A percentile compares a stretch with the other conserved stretches of the same genome.
Evolutionary conservation across 2,888 invertebrate species (phyloP).

Genomic region (Panorpa germanica): DNA sequence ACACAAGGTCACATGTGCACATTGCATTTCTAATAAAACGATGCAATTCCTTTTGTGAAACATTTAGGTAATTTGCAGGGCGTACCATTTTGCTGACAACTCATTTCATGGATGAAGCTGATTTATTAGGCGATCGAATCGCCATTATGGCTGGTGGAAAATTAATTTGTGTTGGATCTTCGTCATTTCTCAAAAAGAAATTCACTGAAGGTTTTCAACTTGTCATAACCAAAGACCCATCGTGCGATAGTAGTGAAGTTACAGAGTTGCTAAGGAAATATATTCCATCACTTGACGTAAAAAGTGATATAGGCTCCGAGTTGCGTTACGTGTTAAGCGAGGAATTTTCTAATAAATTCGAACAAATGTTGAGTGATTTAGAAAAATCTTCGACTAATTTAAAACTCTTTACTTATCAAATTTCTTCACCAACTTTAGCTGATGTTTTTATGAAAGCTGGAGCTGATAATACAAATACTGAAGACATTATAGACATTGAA

Average conservation of each 20-base stretch:
- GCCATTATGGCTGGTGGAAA: conserved; percentile 62
- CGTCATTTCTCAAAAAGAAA: conserved; percentile 63
- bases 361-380: conserved; percentile 44
- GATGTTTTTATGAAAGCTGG: conserved; percentile 72
- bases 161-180: conserved; percentile 54
- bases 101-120: conserved; percentile 75
- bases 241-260: conserved; percentile 29
- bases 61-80: no score
- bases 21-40: no score
- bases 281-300: conserved; percentile 43
- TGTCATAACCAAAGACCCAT: conserved; percentile 31
- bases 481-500: no score
- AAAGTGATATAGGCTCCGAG: conserved; percentile 59
- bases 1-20: no score
- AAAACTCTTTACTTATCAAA: conserved; percentile 59
- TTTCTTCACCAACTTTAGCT: conserved; percentile 71
- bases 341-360: conserved; percentile 38
- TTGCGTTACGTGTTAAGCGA: conserved; percentile 49
- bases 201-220: conserved; percentile 75
- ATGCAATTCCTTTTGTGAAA: no score
- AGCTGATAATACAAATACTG: no score
- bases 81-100: conserved; percentile 57
- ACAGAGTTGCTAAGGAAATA: conserved; percentile 38
- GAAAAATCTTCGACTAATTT: conserved; percentile 37
- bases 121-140: conserved; percentile 57